Base-by-base conservation (phyloP, 2,113 vertebrate genomes). In the Lepidothrix coronata region DNA sequence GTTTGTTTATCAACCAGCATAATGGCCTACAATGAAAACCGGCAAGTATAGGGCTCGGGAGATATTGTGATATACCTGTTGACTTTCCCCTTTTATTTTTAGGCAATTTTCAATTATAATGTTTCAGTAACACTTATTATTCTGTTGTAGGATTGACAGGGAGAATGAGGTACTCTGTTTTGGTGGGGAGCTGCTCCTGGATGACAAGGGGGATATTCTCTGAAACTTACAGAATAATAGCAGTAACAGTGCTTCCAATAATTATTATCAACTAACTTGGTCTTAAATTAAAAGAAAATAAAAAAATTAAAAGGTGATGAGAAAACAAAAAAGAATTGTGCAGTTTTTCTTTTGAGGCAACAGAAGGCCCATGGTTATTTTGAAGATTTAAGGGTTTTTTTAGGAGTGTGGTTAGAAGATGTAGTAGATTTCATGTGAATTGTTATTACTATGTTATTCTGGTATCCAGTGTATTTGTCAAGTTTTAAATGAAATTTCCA, bases 401-500 rank as follows among this genome's bases (percentile, higher is more conserved):
- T 25, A 46, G 33, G 25, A 66, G 12, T 82, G 24, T 74, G 16
- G 18, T 82, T 80, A 23, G 57, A 85, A 84, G 70, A 63, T 33
- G 31, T 37, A 68, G 28, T 76, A 86, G 65, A 61, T 76, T 75
- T 59, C 51, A 46, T 44, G 44, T 54, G 73, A 87, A 28, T 86
- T 72, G 49, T 77, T 96, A 66, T 46, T 92, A 81, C 65, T 79
- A 0, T 70, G 63, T 86, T 96, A 49, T 77, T 92, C 49, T 86
- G 52, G 43, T 66, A 96, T 73, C 51, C 72, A 91, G 88, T 79
- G 43, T 96, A 84, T 96, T 94, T 97, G 65, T 84, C 95, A 95
- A 88, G 39, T 67, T 96, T 96, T 96, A 95, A 97, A 97, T 96
- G 87, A 97, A 96, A 93, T 94, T 95, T 88, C 87, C 91, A 96